These are phyloP conservation scores for Macroramphosus scolopax DNA, from an alignment of 2,797 vertebrate genomes.

Conservation along the genomic window DNA sequence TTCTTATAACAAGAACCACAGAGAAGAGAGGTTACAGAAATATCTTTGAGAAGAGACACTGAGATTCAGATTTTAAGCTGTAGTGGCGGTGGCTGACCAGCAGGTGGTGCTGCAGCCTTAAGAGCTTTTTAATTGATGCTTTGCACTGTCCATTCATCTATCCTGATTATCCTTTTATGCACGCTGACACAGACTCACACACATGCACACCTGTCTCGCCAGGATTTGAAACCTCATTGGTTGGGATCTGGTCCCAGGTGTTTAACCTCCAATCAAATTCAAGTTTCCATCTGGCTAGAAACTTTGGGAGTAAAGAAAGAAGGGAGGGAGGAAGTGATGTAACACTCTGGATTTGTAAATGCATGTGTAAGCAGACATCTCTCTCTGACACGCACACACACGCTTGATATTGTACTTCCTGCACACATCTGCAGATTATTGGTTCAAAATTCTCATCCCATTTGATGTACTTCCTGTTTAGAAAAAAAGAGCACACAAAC, in stretches of 20 bases:
- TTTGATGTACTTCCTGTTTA: no score
- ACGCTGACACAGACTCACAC: slow-evolving; percentile 1
- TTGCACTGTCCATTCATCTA: slow-evolving; percentile 1
- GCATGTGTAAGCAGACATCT: not conserved
- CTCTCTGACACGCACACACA: no score
- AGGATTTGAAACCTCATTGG: slow-evolving; percentile 13
- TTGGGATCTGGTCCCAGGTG: slow-evolving; percentile 2
- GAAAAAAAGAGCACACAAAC: no score
- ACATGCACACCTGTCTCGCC: slow-evolving; percentile 3
- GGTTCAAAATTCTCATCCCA: slow-evolving; percentile 15
- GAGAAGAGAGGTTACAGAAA: no score
- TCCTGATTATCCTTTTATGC: slow-evolving; percentile 10
- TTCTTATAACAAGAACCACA: no score
- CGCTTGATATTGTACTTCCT: not conserved
- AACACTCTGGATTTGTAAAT: slow-evolving; percentile 15
- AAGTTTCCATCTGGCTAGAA: slow-evolving; percentile 17
- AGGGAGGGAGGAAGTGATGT: no score
- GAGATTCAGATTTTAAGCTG: slow-evolving; percentile 32
- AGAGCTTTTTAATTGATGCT: not conserved
- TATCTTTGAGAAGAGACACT: not conserved
- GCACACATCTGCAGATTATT: slow-evolving; percentile 1
- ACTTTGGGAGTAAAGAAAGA: not conserved
- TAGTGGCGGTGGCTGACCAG: slow-evolving; percentile 51
- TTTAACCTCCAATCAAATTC: slow-evolving; percentile 31
- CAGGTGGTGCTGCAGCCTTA: slow-evolving; percentile 52